Base-by-base conservation (phyloP, 1,140 invertebrate genomes). In the Eumaeus atala region DNA sequence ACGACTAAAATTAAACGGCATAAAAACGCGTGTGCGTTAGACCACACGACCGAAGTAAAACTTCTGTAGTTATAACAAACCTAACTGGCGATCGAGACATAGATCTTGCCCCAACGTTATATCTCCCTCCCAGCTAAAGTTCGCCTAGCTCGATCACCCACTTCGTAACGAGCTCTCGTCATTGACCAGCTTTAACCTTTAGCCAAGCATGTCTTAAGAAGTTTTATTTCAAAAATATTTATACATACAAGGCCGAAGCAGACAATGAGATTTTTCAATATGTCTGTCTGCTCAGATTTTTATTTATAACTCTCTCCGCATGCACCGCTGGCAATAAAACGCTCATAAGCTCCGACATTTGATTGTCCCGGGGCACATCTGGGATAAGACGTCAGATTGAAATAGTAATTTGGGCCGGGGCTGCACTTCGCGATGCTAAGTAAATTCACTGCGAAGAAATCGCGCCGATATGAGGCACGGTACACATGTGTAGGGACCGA, bases 381-480 rank as follows among this genome's bases (percentile, higher is more conserved):
- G 16, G 38, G 42, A 47, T 48, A 18, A 37, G 56, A 38, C 48
- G 50, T 61, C 65, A 71, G 64, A 80, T 74, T 75, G 75, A 72
- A 77, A 83, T 81, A 81, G 72, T 79, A 81, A 83, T 83, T 79
- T 74, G 72, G 72, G 71, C 73, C 71, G 64, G 56, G 56, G 52
- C 58, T 65, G 74, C 72, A 72, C 67, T 72, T 57, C 61, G 62
- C 70, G 64, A 62, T 53, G 69, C 67, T 78, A 73, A 80, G 65
- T 74, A 70, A 78, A 80, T 74, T 76, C 70, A 48, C 56, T 51
- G 48, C 21, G 61, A 34, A 50, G 49, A 58, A 64, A 68, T 67
- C 55, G 66, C 59, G 61, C 28, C 62, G 62, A 62, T 63, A 66
- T 62, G 35, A 48, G 56, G 48, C 52, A 51, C 37, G 34, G 54